A percentile compares a stretch with the other conserved stretches of the same genome.
Conservation (phyloP, 2,888 invertebrate genomes). For the Blera fallax region DNA sequence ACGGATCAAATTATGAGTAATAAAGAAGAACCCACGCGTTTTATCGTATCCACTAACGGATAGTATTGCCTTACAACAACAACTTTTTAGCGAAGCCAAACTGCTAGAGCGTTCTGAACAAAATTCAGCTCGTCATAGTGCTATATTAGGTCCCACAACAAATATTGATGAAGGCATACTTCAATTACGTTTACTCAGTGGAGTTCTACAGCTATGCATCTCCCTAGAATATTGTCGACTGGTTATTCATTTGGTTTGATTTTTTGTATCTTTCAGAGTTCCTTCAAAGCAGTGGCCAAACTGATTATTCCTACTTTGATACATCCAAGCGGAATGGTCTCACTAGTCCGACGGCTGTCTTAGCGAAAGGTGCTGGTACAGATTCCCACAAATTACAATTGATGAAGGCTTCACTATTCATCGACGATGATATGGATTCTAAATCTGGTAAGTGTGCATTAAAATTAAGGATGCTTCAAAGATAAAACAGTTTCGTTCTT, state of each 20-base stretch:
- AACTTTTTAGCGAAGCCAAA: no score
- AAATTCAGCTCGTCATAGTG: no score
- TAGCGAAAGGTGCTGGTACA: slow-evolving; percentile 85
- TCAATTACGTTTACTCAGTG: no score
- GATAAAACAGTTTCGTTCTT: not conserved
- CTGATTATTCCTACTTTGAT: slow-evolving; percentile 77
- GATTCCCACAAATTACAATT: slow-evolving; percentile 88
- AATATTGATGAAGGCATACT: no score
- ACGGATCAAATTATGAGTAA: no score
- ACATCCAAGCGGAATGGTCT: slow-evolving; percentile 74
- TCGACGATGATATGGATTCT: slow-evolving; percentile 78
- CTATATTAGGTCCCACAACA: no score
- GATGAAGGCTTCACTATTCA: slow-evolving; percentile 91
- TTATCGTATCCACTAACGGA: no score
- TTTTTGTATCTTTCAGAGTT: slow-evolving; percentile 75
- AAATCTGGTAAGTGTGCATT: slow-evolving; percentile 75
- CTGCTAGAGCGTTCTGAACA: no score
- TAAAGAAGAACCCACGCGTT: no score
- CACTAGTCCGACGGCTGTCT: slow-evolving; percentile 85
- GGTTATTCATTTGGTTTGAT: not conserved
- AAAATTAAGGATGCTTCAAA: not conserved
- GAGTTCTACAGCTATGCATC: no score
- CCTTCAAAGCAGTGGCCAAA: slow-evolving; percentile 75
- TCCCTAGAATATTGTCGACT: not conserved
- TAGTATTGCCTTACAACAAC: no score